phyloP scores from a whole-genome alignment of 2,113 vertebrate species.

The Reinhardtius hippoglossoides region DNA sequence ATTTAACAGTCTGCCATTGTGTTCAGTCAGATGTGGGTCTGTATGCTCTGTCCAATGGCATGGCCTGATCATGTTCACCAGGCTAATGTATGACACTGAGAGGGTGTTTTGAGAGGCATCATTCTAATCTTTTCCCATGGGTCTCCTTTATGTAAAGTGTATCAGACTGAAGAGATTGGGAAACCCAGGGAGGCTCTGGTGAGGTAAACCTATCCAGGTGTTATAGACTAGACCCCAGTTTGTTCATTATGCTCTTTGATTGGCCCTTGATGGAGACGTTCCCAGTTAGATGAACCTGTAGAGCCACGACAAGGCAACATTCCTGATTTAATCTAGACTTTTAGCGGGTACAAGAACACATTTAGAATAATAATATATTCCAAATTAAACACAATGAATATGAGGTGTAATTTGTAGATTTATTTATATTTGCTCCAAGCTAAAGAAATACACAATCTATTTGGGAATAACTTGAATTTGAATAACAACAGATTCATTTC shows the following conservation, averaged over 20 bases:
- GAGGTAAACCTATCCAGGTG: slow-evolving; percentile 67
- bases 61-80: neutral
- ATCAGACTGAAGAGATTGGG: slow-evolving; percentile 48
- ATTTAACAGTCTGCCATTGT: slow-evolving; percentile 38
- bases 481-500: too few species aligned
- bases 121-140: slow-evolving; percentile 50
- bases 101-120: slow-evolving; percentile 29
- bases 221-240: slow-evolving; percentile 47
- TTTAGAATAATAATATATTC: too few species aligned
- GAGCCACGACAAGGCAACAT: slow-evolving; percentile 2
- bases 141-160: slow-evolving; percentile 52
- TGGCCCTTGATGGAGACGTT: slow-evolving; percentile 37
- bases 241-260: slow-evolving; percentile 54
- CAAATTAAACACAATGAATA: too few species aligned
- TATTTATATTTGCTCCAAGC: too few species aligned
- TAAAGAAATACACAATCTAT: too few species aligned
- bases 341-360: too few species aligned
- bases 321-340: slow-evolving; percentile 4
- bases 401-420: too few species aligned
- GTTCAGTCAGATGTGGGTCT: slow-evolving; percentile 9
- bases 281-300: slow-evolving; percentile 43
- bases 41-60: slow-evolving; percentile 1
- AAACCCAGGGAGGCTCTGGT: slow-evolving; percentile 42
- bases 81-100: slow-evolving; percentile 26
- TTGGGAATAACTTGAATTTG: too few species aligned